phyloP scores from a whole-genome alignment of 2,888 invertebrate genomes.

The Gerris lacustris region DNA sequence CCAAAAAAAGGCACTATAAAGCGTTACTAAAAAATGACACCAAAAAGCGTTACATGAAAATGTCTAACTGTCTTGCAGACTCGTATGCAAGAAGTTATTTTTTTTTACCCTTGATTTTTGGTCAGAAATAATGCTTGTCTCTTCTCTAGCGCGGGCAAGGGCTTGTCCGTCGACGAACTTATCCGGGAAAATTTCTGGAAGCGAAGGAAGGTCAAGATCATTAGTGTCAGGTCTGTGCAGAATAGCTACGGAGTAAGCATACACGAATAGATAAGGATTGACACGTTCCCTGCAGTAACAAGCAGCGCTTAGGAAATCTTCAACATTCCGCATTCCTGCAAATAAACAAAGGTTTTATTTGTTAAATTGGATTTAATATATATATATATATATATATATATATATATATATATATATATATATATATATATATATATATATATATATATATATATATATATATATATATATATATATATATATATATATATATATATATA shows the following conservation, averaged over 20 bases:
- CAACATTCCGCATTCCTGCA: slow-evolving; percentile 54
- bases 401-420: no score
- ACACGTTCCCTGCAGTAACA: slow-evolving; percentile 58
- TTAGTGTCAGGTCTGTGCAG: slow-evolving; percentile 61
- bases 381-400: no score
- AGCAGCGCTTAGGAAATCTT: slow-evolving; percentile 57
- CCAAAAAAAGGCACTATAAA: no score
- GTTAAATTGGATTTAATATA: no score
- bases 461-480: no score
- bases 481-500: no score
- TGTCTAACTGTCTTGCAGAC: no score
- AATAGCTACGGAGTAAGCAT: slow-evolving; percentile 61
- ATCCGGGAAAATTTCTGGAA: slow-evolving; percentile 67
- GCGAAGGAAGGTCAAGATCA: slow-evolving; percentile 55
- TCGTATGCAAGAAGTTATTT: no score
- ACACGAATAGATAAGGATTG: slow-evolving; percentile 70
- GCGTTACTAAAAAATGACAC: no score
- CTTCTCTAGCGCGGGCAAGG: slow-evolving; percentile 56
- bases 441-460: no score
- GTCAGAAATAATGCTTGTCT: slow-evolving; percentile 43
- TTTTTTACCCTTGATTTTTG: slow-evolving; percentile 33
- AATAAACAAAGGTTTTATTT: slow-evolving; percentile 14
- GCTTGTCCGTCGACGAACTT: slow-evolving; percentile 66
- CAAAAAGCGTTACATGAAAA: no score
- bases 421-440: no score